Conservation (phyloP, 2,888 invertebrate genomes). For the Chrysopilus asiliformis region DNA sequence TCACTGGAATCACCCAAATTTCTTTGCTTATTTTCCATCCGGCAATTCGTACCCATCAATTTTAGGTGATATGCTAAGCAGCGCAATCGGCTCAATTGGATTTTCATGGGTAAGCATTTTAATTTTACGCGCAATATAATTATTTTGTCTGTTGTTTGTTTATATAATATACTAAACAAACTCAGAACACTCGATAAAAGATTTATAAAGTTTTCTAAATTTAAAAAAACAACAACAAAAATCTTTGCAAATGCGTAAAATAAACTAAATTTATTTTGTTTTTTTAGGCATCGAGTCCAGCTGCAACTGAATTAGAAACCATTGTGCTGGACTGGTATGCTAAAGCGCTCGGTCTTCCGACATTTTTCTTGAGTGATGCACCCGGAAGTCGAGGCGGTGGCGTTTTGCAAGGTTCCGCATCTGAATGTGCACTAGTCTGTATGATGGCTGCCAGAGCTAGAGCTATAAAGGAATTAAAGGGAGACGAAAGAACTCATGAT, state of each 20-base stretch:
- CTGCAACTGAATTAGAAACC: constrained; percentile 73
- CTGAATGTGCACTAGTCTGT: constrained; percentile 66
- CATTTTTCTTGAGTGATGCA: constrained; percentile 43
- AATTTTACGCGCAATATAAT: too few species aligned
- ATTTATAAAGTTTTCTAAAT: not conserved
- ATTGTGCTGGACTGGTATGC: constrained; percentile 75
- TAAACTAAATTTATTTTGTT: constrained; percentile 2
- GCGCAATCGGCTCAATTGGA: constrained; percentile 79
- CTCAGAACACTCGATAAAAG: not conserved
- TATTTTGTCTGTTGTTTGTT: too few species aligned
- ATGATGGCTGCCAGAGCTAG: constrained; percentile 62
- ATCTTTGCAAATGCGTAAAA: too few species aligned
- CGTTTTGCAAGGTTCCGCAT: constrained; percentile 70
- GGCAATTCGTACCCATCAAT: constrained; percentile 87
- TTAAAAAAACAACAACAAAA: not conserved
- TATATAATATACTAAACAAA: constrained; percentile 1
- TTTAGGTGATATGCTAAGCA: constrained; percentile 77
- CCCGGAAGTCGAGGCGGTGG: constrained; percentile 52
- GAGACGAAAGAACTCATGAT: constrained; percentile 42
- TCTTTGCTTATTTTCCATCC: constrained; percentile 88
- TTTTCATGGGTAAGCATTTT: constrained; percentile 79
- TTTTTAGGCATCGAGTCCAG: constrained; percentile 65
- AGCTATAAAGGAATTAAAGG: constrained; percentile 53
- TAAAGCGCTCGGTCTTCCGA: constrained; percentile 58
- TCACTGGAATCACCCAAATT: constrained; percentile 88